phyloP scores from a whole-genome alignment of 2,797 vertebrate species.

The Thamnophis elegans region DNA sequence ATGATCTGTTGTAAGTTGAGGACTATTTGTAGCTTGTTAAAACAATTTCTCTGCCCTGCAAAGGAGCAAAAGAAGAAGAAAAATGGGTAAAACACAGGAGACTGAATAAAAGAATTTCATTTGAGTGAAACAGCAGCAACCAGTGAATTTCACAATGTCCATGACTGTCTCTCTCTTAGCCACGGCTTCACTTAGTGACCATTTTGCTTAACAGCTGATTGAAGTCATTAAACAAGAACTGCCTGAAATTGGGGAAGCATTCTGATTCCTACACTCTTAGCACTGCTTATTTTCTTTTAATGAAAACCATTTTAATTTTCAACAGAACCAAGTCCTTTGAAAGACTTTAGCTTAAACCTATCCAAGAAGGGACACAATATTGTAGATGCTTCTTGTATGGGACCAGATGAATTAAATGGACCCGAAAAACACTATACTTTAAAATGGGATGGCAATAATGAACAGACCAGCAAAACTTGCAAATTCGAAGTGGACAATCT shows the following conservation, averaged over 20 bases:
- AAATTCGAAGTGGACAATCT: conserved; percentile 43
- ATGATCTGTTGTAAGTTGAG: background rate
- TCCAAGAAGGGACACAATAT: background rate
- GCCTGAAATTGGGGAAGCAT: background rate
- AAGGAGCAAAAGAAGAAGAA: background rate
- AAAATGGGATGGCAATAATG: background rate
- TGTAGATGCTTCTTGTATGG: background rate
- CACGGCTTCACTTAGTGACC: background rate
- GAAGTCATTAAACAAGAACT: background rate
- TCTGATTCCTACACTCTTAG: background rate
- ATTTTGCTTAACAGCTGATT: background rate
- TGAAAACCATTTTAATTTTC: background rate
- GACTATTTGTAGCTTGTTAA: background rate
- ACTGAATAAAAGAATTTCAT: background rate
- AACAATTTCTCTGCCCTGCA: background rate
- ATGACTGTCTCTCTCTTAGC: background rate
- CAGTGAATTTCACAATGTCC: background rate
- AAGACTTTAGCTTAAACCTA: fast-evolving
- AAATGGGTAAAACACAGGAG: background rate
- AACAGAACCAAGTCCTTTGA: background rate
- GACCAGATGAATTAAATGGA: background rate
- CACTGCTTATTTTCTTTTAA: background rate
- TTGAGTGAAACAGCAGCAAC: background rate
- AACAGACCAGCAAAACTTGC: conserved; percentile 1
- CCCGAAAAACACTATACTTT: fast-evolving